Percentiles rank a stretch among this genome's conserved stretches.
Evolutionary conservation across 2,113 vertebrate species (phyloP).

Genomic region (Mesocricetus auratus): DNA sequence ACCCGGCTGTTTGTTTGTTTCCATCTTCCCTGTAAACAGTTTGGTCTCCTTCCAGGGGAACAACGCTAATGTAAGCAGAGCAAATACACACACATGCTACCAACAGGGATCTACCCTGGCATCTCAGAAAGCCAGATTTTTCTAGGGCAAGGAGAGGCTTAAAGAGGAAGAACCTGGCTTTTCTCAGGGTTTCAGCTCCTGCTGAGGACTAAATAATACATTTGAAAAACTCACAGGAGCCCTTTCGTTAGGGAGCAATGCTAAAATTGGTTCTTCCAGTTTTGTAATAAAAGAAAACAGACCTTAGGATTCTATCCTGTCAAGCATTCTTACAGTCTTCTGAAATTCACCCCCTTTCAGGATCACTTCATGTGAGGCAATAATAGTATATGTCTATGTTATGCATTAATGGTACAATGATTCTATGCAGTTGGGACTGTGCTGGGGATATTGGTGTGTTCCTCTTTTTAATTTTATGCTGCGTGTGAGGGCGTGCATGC

Average conservation of each 20-base stretch:
- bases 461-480: not conserved
- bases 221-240: constrained; percentile 15
- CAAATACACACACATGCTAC: constrained; percentile 50
- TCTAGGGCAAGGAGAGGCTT: constrained; percentile 57
- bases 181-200: constrained; percentile 18
- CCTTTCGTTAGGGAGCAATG: not conserved
- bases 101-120: constrained; percentile 27
- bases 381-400: not conserved
- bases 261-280: constrained; percentile 43
- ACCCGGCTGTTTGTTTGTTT: constrained; percentile 76
- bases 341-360: not conserved
- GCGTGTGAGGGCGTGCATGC: not conserved
- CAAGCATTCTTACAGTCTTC: not conserved
- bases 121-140: constrained; percentile 38
- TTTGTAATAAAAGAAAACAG: constrained; percentile 54
- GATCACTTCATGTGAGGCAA: not conserved
- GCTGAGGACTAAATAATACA: not conserved
- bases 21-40: constrained; percentile 67
- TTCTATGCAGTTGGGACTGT: not conserved
- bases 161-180: constrained; percentile 57
- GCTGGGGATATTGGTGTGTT: not conserved
- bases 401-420: not conserved
- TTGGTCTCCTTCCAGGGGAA: constrained; percentile 65
- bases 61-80: constrained; percentile 53
- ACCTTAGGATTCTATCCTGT: constrained; percentile 17